Evolutionary conservation across 2,113 vertebrate genomes (phyloP).

Genomic region (Leucoraja erinaceus): DNA sequence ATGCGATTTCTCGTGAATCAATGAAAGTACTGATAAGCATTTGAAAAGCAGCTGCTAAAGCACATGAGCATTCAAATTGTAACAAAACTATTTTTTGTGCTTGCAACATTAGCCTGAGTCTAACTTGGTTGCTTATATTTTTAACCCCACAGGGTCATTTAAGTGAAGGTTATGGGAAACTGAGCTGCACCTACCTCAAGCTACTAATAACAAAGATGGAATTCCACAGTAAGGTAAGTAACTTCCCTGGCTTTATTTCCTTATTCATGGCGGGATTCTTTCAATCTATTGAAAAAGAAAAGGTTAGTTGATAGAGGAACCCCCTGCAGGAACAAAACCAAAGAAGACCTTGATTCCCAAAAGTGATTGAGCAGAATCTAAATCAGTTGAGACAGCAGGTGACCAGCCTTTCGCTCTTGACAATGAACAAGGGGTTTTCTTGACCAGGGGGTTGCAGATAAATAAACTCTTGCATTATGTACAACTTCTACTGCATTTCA

Average conservation of each 20-base stretch:
- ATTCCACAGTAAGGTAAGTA: slow-evolving; percentile 89
- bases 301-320: background rate
- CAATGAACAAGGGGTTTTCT: too few species aligned
- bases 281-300: background rate
- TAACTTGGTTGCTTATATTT: background rate
- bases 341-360: background rate
- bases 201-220: slow-evolving; percentile 98
- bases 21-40: background rate
- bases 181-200: slow-evolving; percentile 97
- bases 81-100: background rate
- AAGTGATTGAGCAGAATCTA: background rate
- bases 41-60: background rate
- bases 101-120: background rate
- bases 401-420: too few species aligned
- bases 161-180: slow-evolving; percentile 88
- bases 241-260: slow-evolving; percentile 18
- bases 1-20: background rate
- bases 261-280: background rate
- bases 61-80: background rate
- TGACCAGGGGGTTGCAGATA: too few species aligned
- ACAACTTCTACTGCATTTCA: too few species aligned
- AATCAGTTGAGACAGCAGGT: background rate
- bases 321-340: background rate
- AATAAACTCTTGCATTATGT: too few species aligned
- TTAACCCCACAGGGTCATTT: slow-evolving; percentile 71